phyloP scores from a whole-genome alignment of 2,888 invertebrate species.

The Agriopis marginaria region DNA sequence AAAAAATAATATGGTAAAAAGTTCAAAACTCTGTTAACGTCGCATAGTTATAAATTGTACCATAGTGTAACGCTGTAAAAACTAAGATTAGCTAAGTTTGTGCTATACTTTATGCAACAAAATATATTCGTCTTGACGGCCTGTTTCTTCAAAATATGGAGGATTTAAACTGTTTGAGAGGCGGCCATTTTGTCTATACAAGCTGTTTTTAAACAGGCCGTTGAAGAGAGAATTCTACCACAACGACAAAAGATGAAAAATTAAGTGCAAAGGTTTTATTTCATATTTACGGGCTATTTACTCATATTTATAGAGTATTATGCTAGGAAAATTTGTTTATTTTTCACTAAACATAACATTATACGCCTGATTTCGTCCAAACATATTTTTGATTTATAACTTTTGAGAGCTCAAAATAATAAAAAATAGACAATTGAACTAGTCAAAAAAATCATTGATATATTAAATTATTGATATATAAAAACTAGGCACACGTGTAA shows the following conservation, averaged over 20 bases:
- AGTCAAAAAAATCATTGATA: conserved; percentile 43
- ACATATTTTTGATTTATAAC: conserved; percentile 34
- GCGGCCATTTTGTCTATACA: conserved; percentile 7
- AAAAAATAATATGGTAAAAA: conserved; percentile 44
- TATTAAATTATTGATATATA: conserved; percentile 32
- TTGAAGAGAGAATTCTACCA: conserved; percentile 36
- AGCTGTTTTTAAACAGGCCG: conserved; percentile 19
- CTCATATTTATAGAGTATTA: conserved; percentile 35
- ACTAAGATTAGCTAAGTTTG: conserved; percentile 38
- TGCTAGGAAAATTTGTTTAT: conserved; percentile 36
- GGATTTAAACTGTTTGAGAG: conserved; percentile 13
- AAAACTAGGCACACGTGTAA: conserved; percentile 34
- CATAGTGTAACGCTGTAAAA: conserved; percentile 43
- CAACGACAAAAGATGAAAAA: conserved; percentile 24
- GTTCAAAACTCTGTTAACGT: conserved; percentile 49
- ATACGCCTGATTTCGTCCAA: conserved; percentile 42
- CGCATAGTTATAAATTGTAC: conserved; percentile 47
- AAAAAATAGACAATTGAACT: conserved; percentile 45
- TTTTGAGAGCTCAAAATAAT: conserved; percentile 46
- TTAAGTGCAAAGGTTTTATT: conserved; percentile 26
- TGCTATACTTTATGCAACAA: conserved; percentile 31
- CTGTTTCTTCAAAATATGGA: conserved; percentile 16
- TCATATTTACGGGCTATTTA: conserved; percentile 39
- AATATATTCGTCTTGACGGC: conserved; percentile 17
- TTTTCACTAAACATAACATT: conserved; percentile 28